phyloP scores from a whole-genome alignment of 2,113 vertebrate genomes.

The Chauna torquata region DNA sequence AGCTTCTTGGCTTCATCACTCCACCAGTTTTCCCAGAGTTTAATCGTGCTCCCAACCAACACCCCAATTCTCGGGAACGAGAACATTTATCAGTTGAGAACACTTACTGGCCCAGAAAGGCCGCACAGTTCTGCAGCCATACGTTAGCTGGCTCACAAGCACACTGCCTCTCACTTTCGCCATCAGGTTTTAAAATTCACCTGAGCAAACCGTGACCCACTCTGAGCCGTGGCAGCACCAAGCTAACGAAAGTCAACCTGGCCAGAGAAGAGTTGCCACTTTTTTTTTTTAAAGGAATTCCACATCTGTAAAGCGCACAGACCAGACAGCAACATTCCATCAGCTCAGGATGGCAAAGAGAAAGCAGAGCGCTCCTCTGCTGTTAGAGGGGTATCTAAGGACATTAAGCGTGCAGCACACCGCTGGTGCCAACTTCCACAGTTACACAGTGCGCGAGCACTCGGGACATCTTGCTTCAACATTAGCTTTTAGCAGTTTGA shows the following conservation, averaged over 20 bases:
- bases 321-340: neutral
- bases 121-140: neutral
- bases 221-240: neutral
- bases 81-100: neutral
- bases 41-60: neutral
- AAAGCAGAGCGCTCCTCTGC: neutral
- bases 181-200: neutral
- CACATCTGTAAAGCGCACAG: neutral
- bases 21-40: neutral
- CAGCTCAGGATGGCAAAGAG: neutral
- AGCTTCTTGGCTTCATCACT: neutral
- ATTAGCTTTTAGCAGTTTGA: accelerated
- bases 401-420: accelerated
- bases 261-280: neutral
- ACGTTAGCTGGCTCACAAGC: neutral
- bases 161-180: neutral
- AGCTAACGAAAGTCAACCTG: neutral
- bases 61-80: no score
- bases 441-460: accelerated
- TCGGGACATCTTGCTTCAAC: neutral
- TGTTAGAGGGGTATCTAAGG: accelerated
- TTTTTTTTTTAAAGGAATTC: neutral
- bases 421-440: no score
- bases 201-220: neutral
- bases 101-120: neutral